Evolutionary conservation across 2,888 invertebrate species (phyloP), one percentile per base, ranked within the genome.

Genomic region (Thelaira solivaga): DNA sequence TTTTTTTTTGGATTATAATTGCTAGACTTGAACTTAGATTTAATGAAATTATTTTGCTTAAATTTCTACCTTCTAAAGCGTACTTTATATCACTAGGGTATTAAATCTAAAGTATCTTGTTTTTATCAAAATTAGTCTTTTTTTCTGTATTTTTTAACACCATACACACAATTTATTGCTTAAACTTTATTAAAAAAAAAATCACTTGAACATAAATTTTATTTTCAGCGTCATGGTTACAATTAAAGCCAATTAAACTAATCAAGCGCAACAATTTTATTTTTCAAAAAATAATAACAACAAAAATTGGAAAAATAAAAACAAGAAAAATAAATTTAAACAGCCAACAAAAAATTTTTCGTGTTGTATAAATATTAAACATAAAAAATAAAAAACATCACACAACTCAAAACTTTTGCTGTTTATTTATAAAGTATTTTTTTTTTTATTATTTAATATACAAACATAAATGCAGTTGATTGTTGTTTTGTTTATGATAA

Each of bases 161-260:
- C n/a, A n/a, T n/a, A n/a, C n/a, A 5, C 43, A 22, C 36, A 47
- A 47, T 68, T 36, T 26, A 26, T 16, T 59, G 16, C 4, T 16
- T 1, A 24, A 62, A 22, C 7, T 47, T 18, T 41, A n/a, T 8
- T 1, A 24, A 24, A 49, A 39, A 13, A 36, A 36, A 13, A 10
- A 47, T 18, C 8, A 36, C 36, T 36, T 61, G n/a, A 18, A n/a
- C 18, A 34, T 43, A 41, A 61, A 69, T 18, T 7, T 16, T 43
- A 16, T 8, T 53, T 51, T 74, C 18, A 41, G 18, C 53, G 36
- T 65, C 67, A 67, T 67, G 62, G 49, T 16, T 39, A 67, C 76
- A 77, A 72, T 67, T 76, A 67, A 67, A 62, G 72, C 72, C 76
- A 76, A 76, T 77, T 72, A 77, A 77, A 72, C 67, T 77, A 77